phyloP scores from a whole-genome alignment of 2,888 invertebrate genomes.

The Drosophila demipolita region DNA sequence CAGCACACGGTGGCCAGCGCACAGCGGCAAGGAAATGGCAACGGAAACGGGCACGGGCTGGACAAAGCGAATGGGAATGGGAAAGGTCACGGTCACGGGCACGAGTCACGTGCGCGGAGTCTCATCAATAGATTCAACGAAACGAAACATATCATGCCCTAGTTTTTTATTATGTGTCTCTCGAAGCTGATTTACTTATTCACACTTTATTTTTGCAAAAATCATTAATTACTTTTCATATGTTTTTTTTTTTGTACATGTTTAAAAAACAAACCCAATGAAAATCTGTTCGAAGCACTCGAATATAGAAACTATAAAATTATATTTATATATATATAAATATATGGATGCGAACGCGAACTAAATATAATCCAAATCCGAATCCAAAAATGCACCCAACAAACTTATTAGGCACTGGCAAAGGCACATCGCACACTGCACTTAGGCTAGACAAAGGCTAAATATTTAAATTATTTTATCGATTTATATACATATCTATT shows the following conservation, averaged over 20 bases:
- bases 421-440: conserved; percentile 56
- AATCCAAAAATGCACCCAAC: conserved; percentile 50
- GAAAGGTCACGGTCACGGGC: conserved; percentile 28
- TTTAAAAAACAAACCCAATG: conserved; percentile 42
- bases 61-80: neutral
- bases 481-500: conserved; percentile 66
- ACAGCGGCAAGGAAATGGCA: conserved; percentile 46
- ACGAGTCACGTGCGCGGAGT: conserved; percentile 64
- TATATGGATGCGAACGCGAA: conserved; percentile 39
- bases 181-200: conserved; percentile 43
- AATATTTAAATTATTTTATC: conserved; percentile 77
- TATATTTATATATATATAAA: conserved; percentile 25
- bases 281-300: conserved; percentile 63
- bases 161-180: conserved; percentile 56
- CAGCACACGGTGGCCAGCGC: conserved; percentile 80
- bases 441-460: conserved; percentile 77
- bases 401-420: conserved; percentile 32
- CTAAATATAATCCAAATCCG: conserved; percentile 55
- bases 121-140: conserved; percentile 77
- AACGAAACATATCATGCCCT: conserved; percentile 77
- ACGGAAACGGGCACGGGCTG: conserved; percentile 13
- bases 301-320: conserved; percentile 48
- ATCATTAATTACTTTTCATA: conserved; percentile 25
- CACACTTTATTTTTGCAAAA: conserved; percentile 46
- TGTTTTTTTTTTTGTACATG: conserved; percentile 41